phyloP scores from a whole-genome alignment of 2,797 vertebrate genomes.

The Sebastes hopkinsi region DNA sequence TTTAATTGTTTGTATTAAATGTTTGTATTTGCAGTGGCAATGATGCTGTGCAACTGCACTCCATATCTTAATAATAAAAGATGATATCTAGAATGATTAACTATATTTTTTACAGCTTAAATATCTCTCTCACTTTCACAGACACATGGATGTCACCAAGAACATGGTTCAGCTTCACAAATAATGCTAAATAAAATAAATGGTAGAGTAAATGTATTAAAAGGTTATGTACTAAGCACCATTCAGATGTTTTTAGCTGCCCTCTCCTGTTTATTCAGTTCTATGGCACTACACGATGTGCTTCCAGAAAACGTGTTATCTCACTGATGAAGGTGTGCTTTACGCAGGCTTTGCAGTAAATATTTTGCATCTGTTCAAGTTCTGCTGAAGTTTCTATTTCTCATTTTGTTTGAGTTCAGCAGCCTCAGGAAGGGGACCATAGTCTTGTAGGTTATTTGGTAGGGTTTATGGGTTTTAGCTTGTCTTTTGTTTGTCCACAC shows the following conservation, averaged over 20 bases:
- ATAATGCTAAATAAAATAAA: neutral
- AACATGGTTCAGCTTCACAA: neutral
- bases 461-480: neutral
- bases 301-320: neutral
- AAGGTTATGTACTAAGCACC: neutral
- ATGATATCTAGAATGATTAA: neutral
- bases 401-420: neutral
- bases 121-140: neutral
- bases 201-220: neutral
- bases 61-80: neutral
- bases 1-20: neutral
- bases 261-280: neutral
- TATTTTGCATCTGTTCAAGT: neutral
- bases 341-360: neutral
- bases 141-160: neutral
- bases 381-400: neutral
- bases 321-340: neutral
- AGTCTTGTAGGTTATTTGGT: neutral
- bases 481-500: neutral
- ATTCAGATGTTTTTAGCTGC: neutral
- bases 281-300: neutral
- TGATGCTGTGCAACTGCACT: neutral
- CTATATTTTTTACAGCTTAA: neutral
- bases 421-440: neutral
- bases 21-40: neutral